Evolutionary conservation across 2,113 vertebrate genomes (phyloP).

Genomic region (Mesitornis unicolor): DNA sequence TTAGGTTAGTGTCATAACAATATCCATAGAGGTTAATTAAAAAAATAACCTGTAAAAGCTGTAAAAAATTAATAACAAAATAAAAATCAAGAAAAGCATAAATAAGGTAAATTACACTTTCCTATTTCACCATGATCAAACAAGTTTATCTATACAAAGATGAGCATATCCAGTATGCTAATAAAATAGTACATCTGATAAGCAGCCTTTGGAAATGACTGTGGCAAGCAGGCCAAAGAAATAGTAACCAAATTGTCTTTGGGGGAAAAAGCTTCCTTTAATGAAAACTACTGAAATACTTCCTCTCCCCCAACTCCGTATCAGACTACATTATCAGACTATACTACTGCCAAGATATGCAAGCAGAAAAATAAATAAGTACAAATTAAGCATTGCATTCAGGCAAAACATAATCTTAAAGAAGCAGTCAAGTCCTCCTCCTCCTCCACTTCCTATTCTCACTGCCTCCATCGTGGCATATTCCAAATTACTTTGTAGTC

Average conservation of each 20-base stretch:
- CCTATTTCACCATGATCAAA: neutral
- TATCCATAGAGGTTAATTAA: neutral
- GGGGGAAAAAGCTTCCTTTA: neutral
- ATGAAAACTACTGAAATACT: neutral
- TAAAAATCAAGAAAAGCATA: neutral
- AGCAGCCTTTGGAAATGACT: neutral
- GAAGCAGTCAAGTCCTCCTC: neutral
- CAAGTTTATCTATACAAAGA: neutral
- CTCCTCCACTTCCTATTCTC: neutral
- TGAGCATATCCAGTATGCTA: neutral
- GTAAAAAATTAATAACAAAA: neutral
- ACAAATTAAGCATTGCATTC: neutral
- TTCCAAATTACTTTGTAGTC: neutral
- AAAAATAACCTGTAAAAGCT: neutral
- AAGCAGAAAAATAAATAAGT: neutral
- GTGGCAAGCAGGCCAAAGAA: neutral
- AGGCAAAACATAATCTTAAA: neutral
- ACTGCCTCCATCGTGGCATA: neutral
- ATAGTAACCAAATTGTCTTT: neutral
- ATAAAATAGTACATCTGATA: neutral
- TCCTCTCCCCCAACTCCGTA: neutral
- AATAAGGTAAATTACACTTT: neutral
- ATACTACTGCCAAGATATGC: neutral
- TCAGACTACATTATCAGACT: neutral
- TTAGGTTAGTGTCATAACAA: neutral